Base-by-base conservation (phyloP, 64 coral and sea anemone genomes). In the Stylophora pistillata region DNA sequence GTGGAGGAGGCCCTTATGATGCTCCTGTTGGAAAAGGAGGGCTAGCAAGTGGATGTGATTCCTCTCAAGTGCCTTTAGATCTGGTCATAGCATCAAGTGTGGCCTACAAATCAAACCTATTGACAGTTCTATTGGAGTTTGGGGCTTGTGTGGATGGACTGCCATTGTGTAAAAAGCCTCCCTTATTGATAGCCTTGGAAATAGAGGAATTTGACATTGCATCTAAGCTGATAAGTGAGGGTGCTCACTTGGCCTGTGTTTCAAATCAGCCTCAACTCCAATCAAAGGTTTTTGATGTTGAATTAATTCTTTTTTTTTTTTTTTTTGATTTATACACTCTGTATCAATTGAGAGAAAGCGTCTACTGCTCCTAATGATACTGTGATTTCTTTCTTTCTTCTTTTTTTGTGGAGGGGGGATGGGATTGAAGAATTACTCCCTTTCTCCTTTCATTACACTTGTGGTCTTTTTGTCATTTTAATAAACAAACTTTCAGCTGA, bases 101-200 rank as follows among this genome's bases (percentile, higher is more conserved):
- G 9, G 55, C 59, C 9, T 73, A 74, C 26, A 88, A 89, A 63
- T 37, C 31, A 2, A 56, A 72, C 10, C 86, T 88, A 69, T 25
- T 94, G 10, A 30, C 83, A 12, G 55, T 73, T 16, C 32, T 95
- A 13, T 14, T 95, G 29, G 93, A 95, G 58, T 85, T 81, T 75
- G 93, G 93, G 17, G 93, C 93, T 9, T 41, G 20, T 29, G 74
- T 90, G 0, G 72, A 95, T 62, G 93, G 93, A 10, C 82, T 95
- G 29, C 59, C 26, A 73, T 56, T 69, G 41, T 89, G 81, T 77
- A 25, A 89, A 18, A 90, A 91, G 15, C 90, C n/a, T 4, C 93
- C 93, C 15, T 66, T 95, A 4, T 70, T 55, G 5, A 29, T 64
- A 74, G 93, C 93, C 0, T 58, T 91, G 78, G 65, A 74, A n/a